A percentile compares a stretch with the other conserved stretches of the same genome.
Conservation (phyloP, 2,113 vertebrate species). For the Sylvia atricapilla region DNA sequence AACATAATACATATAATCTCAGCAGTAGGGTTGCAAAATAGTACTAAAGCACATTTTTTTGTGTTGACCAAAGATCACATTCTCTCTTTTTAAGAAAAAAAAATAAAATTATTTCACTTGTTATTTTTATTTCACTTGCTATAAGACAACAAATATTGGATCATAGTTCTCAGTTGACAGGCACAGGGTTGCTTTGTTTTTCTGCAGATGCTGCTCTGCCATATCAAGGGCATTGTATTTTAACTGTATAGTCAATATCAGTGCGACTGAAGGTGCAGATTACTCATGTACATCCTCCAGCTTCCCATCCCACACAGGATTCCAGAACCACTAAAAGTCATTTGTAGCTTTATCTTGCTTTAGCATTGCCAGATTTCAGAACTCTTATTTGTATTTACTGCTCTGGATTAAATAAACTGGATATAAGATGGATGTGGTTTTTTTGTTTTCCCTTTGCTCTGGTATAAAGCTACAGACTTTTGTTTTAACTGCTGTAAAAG, state of each 20-base stretch:
- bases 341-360: not conserved
- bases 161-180: not conserved
- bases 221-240: not conserved
- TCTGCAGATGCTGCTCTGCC: not conserved
- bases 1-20: not conserved
- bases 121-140: not conserved
- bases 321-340: not conserved
- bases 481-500: not conserved
- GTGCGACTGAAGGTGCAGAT: not conserved
- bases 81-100: not conserved
- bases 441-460: not conserved
- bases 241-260: not conserved
- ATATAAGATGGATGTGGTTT: not conserved
- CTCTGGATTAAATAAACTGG: slow-evolving; percentile 29
- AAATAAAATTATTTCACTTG: too few species aligned
- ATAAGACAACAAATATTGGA: not conserved
- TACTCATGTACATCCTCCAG: not conserved
- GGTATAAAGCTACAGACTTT: not conserved
- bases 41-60: not conserved
- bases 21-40: not conserved
- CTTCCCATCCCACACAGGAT: not conserved
- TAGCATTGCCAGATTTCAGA: not conserved
- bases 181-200: not conserved
- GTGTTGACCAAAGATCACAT: not conserved
- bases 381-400: not conserved